These are phyloP conservation scores for Gadopsis bispinosus DNA, from an alignment of 2,797 vertebrate species.

Conservation along the genomic window DNA sequence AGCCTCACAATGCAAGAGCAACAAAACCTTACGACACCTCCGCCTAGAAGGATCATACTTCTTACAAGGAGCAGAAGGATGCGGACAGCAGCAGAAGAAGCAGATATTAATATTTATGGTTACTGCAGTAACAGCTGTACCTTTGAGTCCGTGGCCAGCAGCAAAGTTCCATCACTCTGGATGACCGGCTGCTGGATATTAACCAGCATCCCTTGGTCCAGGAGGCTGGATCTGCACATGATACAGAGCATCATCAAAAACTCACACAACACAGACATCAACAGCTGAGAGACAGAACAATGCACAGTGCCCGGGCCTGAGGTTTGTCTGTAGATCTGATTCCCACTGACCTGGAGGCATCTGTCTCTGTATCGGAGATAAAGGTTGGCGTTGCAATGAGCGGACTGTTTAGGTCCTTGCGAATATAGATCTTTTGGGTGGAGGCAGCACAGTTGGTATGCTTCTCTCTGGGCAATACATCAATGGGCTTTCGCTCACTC, in stretches of 20 bases:
- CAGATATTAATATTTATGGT: not conserved
- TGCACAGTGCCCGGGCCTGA: not conserved
- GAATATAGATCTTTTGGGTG: constrained; percentile 98
- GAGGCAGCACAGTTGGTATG: constrained; percentile 97
- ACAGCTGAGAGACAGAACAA: not conserved
- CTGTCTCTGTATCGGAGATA: constrained; percentile 95
- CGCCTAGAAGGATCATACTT: not conserved
- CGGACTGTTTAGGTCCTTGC: constrained; percentile 96
- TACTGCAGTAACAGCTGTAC: constrained; percentile 73
- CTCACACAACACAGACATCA: constrained; percentile 1
- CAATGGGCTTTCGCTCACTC: constrained; percentile 97
- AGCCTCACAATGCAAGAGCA: not conserved
- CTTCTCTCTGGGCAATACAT: constrained; percentile 94
- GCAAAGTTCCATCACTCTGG: constrained; percentile 93
- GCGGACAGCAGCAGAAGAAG: constrained; percentile 9
- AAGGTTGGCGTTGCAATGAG: constrained; percentile 97
- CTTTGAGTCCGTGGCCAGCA: constrained; percentile 93
- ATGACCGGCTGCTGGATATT: constrained; percentile 98
- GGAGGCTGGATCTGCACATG: constrained; percentile 86
- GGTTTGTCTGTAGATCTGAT: constrained; percentile 4
- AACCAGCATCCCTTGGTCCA: constrained; percentile 98
- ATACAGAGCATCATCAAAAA: constrained; percentile 36
- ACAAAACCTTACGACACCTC: not conserved
- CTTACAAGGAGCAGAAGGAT: not conserved
- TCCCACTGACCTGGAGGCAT: constrained; percentile 89